Evolutionary conservation across 2,113 vertebrate genomes (phyloP), one percentile per base, ranked within the genome.

Genomic region (Anser brachyrhynchus): DNA sequence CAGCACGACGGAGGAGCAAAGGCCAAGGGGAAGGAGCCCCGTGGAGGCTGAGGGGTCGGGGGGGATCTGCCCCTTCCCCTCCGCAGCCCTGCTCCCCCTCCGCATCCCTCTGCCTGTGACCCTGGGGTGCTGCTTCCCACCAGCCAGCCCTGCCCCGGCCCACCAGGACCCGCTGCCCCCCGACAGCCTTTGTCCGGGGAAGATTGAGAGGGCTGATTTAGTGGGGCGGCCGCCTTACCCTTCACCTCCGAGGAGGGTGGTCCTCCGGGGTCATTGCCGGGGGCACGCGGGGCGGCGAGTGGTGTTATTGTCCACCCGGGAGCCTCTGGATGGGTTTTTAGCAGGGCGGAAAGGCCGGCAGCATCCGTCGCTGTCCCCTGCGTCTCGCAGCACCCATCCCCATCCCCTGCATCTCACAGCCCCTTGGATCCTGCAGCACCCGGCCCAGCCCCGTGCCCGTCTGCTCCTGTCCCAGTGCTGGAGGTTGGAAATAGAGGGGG

Each of bases 161-260:
- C 64, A 49, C 39, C 69, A 5, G 93, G 76, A 92, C 70, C 80
- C 2, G 69, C 37, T 91, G 3, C 26, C 87, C 41, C 1, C 6
- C 22, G 85, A 90, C 90, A 84, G 87, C 11, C 84, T 95, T 94
- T 97, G 96, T 96, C 58, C 7, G 26, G 70, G 67, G 86, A 93
- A 91, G 92, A 94, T 87, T 18, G 95, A 94, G 89, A 86, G 92
- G 46, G 90, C 49, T 52, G 92, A 16, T 15, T 85, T 67, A 76
- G 86, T 14, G 8, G 61, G 46, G 80, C 12, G 11, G 83, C 73
- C 7, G 26, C 79, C 92, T 20, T 79, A 16, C 62, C 74, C 76
- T 66, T 58, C 55, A 49, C 77, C 86, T 39, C 69, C 69, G 10
- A 76, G 90, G 28, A 88, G 75, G 90, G 94, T 96, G 93, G 95